Percentiles rank a stretch among this genome's conserved stretches.
Conservation (phyloP, 1,140 invertebrate genomes). For the Hypsibius dujardini region DNA sequence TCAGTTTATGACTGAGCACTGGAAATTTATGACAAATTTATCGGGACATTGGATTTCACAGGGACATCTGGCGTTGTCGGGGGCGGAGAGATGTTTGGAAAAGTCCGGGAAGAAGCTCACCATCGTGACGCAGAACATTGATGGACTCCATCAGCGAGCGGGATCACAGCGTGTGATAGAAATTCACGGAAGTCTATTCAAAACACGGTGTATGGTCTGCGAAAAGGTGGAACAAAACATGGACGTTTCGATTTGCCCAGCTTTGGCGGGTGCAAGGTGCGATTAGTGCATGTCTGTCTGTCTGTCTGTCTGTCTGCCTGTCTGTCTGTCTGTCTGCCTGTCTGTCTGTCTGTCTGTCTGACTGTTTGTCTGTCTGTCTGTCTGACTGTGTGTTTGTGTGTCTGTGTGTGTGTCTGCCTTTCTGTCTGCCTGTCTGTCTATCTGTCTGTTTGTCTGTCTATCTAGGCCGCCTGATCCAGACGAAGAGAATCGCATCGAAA, state of each 20-base stretch:
- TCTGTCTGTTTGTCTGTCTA: constrained; percentile 8
- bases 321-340: background rate
- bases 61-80: constrained; percentile 62
- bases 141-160: constrained; percentile 32
- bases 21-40: no score
- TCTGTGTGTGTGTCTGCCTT: no score
- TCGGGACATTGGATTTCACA: constrained; percentile 28
- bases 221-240: constrained; percentile 47
- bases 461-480: constrained; percentile 38
- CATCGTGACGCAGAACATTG: constrained; percentile 34
- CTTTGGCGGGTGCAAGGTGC: constrained; percentile 43
- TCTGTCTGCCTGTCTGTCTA: no score
- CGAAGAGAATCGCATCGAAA: constrained; percentile 34
- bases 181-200: constrained; percentile 47
- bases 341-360: no score
- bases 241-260: constrained; percentile 61
- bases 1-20: no score
- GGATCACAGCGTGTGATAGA: constrained; percentile 32
- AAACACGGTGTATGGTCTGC: constrained; percentile 63
- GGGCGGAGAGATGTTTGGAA: constrained; percentile 47
- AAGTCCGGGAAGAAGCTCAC: constrained; percentile 37
- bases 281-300: constrained; percentile 16
- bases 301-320: constrained; percentile 18
- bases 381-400: no score
- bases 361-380: no score